Evolutionary conservation across 2,113 vertebrate genomes (phyloP), one percentile per base, ranked within the genome.

Genomic region (Myrmecobius fasciatus): DNA sequence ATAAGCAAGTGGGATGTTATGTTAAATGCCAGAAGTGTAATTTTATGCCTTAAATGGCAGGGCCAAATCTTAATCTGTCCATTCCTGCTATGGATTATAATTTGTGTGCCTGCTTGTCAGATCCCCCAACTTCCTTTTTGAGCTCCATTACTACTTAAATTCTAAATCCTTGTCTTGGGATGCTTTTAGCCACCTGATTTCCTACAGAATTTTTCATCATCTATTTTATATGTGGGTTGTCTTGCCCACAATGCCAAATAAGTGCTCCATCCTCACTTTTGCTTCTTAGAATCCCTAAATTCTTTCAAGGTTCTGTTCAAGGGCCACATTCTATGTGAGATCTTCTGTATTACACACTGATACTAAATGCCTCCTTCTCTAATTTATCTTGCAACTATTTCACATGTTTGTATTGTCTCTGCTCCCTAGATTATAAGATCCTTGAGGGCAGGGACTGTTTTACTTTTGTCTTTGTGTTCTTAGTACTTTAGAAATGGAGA

Each of bases 41-140:
- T 28, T 8, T 5, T 25, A 10, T 2, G 3, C 31, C 51, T 53
- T 43, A 0, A 17, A 22, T 1, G 0, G 36, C 47, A 28, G 60
- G 25, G 43, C 36, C 0, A 0, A 36, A 92, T 51, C 2, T 17
- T 49, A 49, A 89, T 3, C 9, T 2, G 25, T 46, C 89, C 36
- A 12, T 31, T 0, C 8, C 31, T n/a, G 36, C 52, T 75, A 0
- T 89, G n/a, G n/a, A 83, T n/a, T 46, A 3, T 20, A 22, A 25
- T 25, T 47, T 20, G 67, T 83, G 14, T n/a, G 56, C 0, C 26
- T 93, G 43, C 56, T 89, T 52, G 89, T 46, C 24, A 93, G 0
- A 91, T 52, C 53, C 46, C 89, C 93, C 46, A 60, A 51, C 46
- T 83, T 96, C 51, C 53, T 94, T 25, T 95, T 90, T 53, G 93